phyloP scores from a whole-genome alignment of 1,140 invertebrate species.

The Meloidogyne exigua region DNA sequence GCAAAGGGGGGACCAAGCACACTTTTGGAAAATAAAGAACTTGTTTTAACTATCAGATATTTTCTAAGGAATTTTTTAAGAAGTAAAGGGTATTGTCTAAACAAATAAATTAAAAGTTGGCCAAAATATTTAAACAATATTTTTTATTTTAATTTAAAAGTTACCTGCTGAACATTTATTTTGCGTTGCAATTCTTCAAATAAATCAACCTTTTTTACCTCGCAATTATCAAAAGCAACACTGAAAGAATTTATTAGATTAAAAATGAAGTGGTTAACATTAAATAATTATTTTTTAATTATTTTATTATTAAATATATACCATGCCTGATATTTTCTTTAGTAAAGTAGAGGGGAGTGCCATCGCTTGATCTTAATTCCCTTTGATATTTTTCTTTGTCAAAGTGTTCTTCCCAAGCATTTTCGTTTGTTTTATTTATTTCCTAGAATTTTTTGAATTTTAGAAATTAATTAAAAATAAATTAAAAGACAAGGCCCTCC shows the following conservation, averaged over 20 bases:
- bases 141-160: neutral
- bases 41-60: too few species aligned
- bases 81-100: too few species aligned
- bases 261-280: too few species aligned
- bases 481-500: too few species aligned
- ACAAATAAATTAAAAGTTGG: too few species aligned
- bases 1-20: too few species aligned
- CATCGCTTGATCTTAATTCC: constrained; percentile 32
- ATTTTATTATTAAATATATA: constrained; percentile 9
- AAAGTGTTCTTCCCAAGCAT: constrained; percentile 21
- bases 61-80: too few species aligned
- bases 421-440: constrained; percentile 6
- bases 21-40: too few species aligned
- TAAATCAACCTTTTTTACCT: constrained; percentile 23
- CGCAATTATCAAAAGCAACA: constrained; percentile 17
- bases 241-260: neutral
- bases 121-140: too few species aligned
- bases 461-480: too few species aligned
- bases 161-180: constrained; percentile 20
- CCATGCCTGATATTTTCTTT: constrained; percentile 45
- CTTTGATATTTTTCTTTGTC: constrained; percentile 33
- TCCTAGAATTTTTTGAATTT: neutral
- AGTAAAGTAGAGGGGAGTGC: constrained; percentile 51
- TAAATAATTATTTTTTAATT: neutral
- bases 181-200: constrained; percentile 24